phyloP scores from a whole-genome alignment of 2,113 vertebrate genomes.

The Tyto alba region DNA sequence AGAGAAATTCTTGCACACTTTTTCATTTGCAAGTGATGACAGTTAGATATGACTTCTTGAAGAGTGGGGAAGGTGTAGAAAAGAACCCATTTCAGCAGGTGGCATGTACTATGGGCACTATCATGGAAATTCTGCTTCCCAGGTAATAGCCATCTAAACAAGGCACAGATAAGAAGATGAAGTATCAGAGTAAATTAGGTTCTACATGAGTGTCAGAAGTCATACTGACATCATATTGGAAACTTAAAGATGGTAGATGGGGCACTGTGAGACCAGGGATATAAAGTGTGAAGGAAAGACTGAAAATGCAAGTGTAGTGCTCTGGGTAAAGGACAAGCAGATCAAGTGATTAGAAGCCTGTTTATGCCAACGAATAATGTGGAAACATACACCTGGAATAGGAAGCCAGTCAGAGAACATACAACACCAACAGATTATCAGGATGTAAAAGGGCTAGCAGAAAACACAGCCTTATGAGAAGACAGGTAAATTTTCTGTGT shows the following conservation, averaged over 20 bases:
- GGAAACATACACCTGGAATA: fast-evolving
- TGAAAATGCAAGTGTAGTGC: not conserved
- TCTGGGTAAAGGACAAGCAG: not conserved
- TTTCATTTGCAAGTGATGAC: not conserved
- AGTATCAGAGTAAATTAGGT: not conserved
- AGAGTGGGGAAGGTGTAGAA: not conserved
- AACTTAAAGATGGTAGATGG: not conserved
- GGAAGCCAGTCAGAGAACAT: not conserved
- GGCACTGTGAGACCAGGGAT: not conserved
- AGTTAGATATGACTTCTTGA: not conserved
- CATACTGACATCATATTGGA: not conserved
- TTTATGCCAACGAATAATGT: not conserved
- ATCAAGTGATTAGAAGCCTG: not conserved
- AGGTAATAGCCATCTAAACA: not conserved
- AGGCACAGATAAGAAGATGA: not conserved
- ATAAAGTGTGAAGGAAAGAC: not conserved
- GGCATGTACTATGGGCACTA: no score
- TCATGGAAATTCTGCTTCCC: not conserved
- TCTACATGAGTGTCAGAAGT: not conserved
- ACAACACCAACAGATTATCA: not conserved
- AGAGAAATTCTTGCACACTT: not conserved
- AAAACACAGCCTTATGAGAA: not conserved
- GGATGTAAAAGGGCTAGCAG: not conserved
- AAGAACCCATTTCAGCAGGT: not conserved
- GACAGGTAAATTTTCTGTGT: not conserved